phyloP scores from a whole-genome alignment of 2,888 invertebrate species.

The Agrotis ipsilon region DNA sequence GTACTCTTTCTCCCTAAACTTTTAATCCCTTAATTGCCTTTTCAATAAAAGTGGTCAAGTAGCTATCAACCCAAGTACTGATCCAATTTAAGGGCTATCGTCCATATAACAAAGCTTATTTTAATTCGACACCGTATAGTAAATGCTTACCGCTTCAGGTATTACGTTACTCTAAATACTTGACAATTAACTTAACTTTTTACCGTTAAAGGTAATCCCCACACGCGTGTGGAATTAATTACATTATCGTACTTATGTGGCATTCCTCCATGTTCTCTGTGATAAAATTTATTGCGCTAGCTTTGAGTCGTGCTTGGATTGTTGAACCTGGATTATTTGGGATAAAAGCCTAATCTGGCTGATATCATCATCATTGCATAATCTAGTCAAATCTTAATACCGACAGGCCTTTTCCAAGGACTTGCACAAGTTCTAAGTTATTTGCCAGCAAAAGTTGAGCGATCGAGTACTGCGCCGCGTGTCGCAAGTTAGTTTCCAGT shows the following conservation, averaged over 20 bases:
- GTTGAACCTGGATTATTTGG: background rate
- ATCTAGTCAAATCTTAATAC: background rate
- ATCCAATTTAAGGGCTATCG: slow-evolving; percentile 19
- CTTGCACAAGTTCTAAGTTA: no score
- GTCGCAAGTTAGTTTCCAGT: no score
- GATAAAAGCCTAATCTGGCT: background rate
- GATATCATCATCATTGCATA: background rate
- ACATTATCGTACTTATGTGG: slow-evolving; percentile 41
- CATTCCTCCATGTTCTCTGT: slow-evolving; percentile 32
- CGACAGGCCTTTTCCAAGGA: background rate
- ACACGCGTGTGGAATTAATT: slow-evolving; percentile 50
- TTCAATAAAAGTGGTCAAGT: slow-evolving; percentile 1
- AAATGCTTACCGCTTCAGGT: slow-evolving; percentile 36
- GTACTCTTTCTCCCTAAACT: background rate
- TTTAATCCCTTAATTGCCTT: background rate
- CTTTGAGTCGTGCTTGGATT: slow-evolving; percentile 18
- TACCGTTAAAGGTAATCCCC: slow-evolving; percentile 37
- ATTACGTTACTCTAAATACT: slow-evolving; percentile 51
- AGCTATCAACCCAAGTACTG: background rate
- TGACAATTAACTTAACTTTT: slow-evolving; percentile 51
- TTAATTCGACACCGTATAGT: slow-evolving; percentile 20
- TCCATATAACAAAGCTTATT: slow-evolving; percentile 22
- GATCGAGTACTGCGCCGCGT: no score
- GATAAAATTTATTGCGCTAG: slow-evolving; percentile 16
- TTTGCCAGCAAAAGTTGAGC: no score